Percentiles rank a stretch among this genome's conserved stretches.
Conservation (phyloP, 2,888 invertebrate species). For the Prosapia bicincta region DNA sequence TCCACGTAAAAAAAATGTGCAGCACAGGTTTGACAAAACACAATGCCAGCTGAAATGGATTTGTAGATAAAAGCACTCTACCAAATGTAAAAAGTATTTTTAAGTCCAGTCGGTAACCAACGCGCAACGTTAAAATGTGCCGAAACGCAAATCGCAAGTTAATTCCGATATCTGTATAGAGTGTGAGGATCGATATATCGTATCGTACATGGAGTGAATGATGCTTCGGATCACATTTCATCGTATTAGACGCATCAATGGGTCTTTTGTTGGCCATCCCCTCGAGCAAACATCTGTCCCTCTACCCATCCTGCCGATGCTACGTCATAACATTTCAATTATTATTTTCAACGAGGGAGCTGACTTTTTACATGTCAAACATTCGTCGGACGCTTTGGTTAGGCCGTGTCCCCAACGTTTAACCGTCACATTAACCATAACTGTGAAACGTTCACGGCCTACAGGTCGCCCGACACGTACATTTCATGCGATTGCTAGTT, state of each 20-base stretch:
- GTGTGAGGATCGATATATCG: conserved; percentile 6
- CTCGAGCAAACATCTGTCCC: neutral
- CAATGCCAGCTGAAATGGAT: neutral
- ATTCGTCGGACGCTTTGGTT: neutral
- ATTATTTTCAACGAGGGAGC: conserved; percentile 2
- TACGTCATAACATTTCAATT: neutral
- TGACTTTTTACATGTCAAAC: conserved; percentile 2
- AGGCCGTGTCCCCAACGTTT: neutral
- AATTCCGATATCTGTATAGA: neutral
- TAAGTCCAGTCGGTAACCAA: neutral
- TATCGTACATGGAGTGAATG: neutral
- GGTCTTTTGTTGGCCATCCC: conserved; percentile 8
- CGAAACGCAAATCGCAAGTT: neutral
- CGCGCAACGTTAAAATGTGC: neutral
- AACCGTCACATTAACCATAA: neutral
- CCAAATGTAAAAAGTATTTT: neutral
- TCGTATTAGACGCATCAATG: conserved; percentile 10
- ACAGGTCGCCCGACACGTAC: too few species aligned
- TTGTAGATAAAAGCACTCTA: neutral
- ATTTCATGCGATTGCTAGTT: too few species aligned
- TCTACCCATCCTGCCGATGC: neutral
- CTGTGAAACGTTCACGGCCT: neutral
- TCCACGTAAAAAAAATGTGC: too few species aligned
- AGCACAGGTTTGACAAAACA: neutral
- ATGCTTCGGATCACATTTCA: conserved; percentile 16